Percentiles rank a stretch among this genome's conserved stretches.
Evolutionary conservation across 92 coral and sea anemone genomes (phyloP).

Genomic region (Muricea muricata): DNA sequence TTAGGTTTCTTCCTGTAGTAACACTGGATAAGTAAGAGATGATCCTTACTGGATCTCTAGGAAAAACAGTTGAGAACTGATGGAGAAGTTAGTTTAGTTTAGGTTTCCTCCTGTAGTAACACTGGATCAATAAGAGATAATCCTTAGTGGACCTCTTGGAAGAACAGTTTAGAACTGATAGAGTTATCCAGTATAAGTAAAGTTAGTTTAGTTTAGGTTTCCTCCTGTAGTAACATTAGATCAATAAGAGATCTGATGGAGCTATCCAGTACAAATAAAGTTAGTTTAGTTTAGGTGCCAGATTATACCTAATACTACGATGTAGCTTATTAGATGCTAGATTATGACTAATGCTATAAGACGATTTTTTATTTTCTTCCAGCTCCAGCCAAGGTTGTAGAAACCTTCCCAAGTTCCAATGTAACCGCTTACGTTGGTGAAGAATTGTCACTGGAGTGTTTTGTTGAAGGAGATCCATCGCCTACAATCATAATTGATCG

Average conservation of each 20-base stretch:
- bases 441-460: slow-evolving; percentile 69
- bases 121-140: too few relatives aligned
- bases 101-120: too few relatives aligned
- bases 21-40: too few relatives aligned
- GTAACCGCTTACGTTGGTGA: slow-evolving; percentile 57
- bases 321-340: too few relatives aligned
- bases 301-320: too few relatives aligned
- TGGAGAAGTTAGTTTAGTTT: too few relatives aligned
- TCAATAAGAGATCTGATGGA: not conserved
- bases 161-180: not conserved
- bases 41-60: too few relatives aligned
- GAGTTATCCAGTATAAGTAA: not conserved
- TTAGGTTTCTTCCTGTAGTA: too few relatives aligned
- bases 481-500: slow-evolving; percentile 56
- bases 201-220: not conserved
- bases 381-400: slow-evolving; percentile 77
- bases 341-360: too few relatives aligned
- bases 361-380: not conserved
- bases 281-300: not conserved
- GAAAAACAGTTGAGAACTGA: too few relatives aligned
- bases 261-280: not conserved
- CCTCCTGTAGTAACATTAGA: not conserved
- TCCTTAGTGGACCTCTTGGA: not conserved
- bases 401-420: slow-evolving; percentile 60
- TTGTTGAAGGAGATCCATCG: slow-evolving; percentile 75